Evolutionary conservation across 2,113 vertebrate species (phyloP).

Genomic region (Theristicus caerulescens): DNA sequence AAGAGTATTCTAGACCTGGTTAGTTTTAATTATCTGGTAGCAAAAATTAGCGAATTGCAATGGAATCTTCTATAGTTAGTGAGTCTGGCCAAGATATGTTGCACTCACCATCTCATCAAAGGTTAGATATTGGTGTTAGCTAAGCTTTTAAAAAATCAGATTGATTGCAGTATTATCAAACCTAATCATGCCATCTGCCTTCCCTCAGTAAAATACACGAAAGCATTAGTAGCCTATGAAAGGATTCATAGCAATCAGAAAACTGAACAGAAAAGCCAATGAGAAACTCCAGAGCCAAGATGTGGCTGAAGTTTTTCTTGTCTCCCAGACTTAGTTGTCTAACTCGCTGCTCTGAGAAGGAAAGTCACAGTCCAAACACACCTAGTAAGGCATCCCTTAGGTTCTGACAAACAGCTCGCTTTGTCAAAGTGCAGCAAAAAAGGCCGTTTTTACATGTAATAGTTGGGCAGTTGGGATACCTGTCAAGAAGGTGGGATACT

Average conservation of each 20-base stretch:
- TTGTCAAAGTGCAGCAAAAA: neutral
- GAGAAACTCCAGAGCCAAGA: neutral
- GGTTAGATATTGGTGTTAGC: neutral
- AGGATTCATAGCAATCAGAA: neutral
- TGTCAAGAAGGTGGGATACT: neutral
- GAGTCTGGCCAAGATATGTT: neutral
- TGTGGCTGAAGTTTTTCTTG: neutral
- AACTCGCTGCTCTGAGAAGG: neutral
- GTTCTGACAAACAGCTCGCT: neutral
- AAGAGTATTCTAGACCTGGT: neutral
- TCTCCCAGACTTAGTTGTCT: neutral
- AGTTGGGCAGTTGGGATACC: neutral
- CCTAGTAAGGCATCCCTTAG: neutral
- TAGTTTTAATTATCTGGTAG: neutral
- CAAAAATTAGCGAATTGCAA: neutral
- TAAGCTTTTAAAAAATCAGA: neutral
- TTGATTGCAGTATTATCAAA: neutral
- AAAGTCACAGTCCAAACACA: neutral
- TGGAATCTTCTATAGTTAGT: neutral
- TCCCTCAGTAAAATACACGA: neutral
- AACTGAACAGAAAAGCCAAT: neutral
- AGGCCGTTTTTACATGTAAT: neutral
- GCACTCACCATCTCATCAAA: neutral
- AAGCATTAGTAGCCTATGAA: neutral
- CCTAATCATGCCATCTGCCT: neutral